Evolutionary conservation across 92 coral and sea anemone genomes (phyloP), one percentile per base, ranked within the genome.

Genomic region (Zoanthus gigantus): DNA sequence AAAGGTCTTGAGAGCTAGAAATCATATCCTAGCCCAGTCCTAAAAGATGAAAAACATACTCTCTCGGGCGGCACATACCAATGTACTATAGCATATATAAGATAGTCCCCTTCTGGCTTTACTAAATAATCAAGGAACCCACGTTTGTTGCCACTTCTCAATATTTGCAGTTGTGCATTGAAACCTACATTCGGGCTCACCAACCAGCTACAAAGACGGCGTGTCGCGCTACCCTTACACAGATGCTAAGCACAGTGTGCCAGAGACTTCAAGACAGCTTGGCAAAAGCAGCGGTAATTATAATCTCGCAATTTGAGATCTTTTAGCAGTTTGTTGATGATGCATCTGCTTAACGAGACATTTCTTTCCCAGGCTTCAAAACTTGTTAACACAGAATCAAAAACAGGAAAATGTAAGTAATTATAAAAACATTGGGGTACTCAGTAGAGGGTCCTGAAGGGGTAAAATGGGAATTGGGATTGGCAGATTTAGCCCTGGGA

Each of bases 191-290:
- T 5, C 98, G 98, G 14, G 94, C 99, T 1, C 98, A 90, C 81
- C 99, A 95, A 72, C 85, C 82, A 5, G 96, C 98, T 48, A 97
- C 99, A 72, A 97, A 95, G 94, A 97, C 99, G 28, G 99, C 99
- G 0, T 97, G 99, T 74, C 93, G 99, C 30, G 99, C 99, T 74
- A 97, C 99, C 13, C 89, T 97, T 79, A 97, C 97, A 54, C 99
- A 97, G 84, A 97, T 95, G 98, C 78, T 97, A 37, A 97, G 96
- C 74, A 93, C 99, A 56, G 98, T 97, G 23, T 97, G 99, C 71
- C 98, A 95, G 79, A 93, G 93, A 61, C 87, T 97, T 61, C 98
- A 97, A 47, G 99, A 95, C 87, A 95, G 99, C 82, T 66, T 94
- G 63, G 88, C 93, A 18, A 91, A 92, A 72, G 89, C 91, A 77